Evolutionary conservation across 2,888 invertebrate genomes (phyloP), one percentile per base, ranked within the genome.

Genomic region (Meliscaeva auricollis): DNA sequence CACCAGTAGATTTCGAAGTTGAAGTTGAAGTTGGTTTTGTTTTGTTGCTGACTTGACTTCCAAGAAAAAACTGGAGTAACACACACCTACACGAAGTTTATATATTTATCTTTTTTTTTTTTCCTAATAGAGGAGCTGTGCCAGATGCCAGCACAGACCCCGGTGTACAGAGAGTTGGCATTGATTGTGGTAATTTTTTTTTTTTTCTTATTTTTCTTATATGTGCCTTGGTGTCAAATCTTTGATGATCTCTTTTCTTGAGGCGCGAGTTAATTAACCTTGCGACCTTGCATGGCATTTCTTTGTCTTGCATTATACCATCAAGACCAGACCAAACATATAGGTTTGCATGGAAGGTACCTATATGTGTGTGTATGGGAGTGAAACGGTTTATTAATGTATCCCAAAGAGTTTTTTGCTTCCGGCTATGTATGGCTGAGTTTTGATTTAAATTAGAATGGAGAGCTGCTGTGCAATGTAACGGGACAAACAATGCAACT

Each of bases 221-320:
- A 26, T 26, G 4, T 38, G 30, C 64, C 26, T 69, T 62, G 85
- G 85, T 85, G 85, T 85, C 80, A 85, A 85, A 85, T 85, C 85
- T 77, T 68, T 72, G 85, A 85, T 85, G 81, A 85, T 85, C 85
- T 85, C 79, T 69, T 77, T 81, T 81, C 81, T 62, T 69, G 76
- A 77, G 81, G 85, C 76, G 56, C 81, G 85, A 80, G 77, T 81
- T 85, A 85, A 85, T 85, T 85, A 85, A 85, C 85, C 85, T 46
- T 30, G 56, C 73, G 85, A 85, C 85, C 85, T 85, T 85, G 73
- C 76, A 72, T 73, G 81, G 76, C 79, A 84, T 78, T 56, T 58
- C 32, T 58, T 58, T 35, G 38, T 20, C 35, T 58, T 38, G 20
- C 17, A 41, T 13, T n/a, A n/a, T n/a, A n/a, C n/a, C n/a, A n/a